Evolutionary conservation across 2,888 invertebrate species (phyloP), one percentile per base, ranked within the genome.

Genomic region (Pristionchus mayeri): DNA sequence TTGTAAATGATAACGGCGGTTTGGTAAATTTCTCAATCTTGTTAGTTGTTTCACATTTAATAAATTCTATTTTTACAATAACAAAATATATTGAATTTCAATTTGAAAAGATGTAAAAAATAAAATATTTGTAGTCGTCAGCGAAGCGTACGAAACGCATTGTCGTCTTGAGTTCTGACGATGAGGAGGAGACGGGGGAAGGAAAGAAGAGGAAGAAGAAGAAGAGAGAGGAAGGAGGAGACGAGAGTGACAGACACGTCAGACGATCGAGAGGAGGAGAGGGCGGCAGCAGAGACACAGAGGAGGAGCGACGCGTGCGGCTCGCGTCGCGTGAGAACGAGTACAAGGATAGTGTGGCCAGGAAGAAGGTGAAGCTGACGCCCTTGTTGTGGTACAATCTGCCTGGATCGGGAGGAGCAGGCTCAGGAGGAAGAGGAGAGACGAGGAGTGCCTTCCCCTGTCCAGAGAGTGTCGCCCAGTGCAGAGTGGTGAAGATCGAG

Each of bases 291-390:
- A 78, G 75, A 44, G 78, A 37, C 21, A 85, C 50, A 78, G 88
- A 88, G 84, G 90, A 90, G 84, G 88, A 87, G 71, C 87, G 90
- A 16, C 87, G 87, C 84, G 87, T 86, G 81, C 88, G 91, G 63
- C 86, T 91, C 84, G 91, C 89, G 83, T 86, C 89, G 84, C 86
- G 87, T 63, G 89, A 90, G 2, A 81, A 84, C 52, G 90, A 89
- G 85, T 90, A 88, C 88, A 88, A 86, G 83, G 86, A 85, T n/a
- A 67, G 84, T 81, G 85, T 86, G 80, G 71, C 84, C 63, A 85
- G 87, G 75, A 88, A 88, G 85, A 86, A 88, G 85, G 85, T 82
- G 13, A 84, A 84, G 57, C 85, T 85, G n/a, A 52, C 50, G 50
- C 81, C 85, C 16, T 9, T 67, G 18, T 18, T 85, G 48, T 84